Evolutionary conservation across 2,888 invertebrate genomes (phyloP), one percentile per base, ranked within the genome.

Genomic region (Pristionchus maxplancki): DNA sequence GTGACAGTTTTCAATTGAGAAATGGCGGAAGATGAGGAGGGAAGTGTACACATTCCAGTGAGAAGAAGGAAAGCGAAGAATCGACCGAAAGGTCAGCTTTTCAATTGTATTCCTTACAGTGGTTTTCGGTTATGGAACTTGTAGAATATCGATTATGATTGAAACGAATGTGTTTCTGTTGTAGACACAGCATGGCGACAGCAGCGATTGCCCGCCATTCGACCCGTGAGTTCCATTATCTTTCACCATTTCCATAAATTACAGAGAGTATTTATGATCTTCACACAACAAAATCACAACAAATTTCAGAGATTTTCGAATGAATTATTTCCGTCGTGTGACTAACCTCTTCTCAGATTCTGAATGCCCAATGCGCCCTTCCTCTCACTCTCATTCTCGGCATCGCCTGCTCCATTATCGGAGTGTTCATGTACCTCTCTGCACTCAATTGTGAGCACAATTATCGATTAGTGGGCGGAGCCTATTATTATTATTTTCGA

Each of bases 101-200:
- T 11, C 40, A 13, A 34, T 15, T 31, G n/a, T 24, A 71, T 34
- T 71, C 17, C 4, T 71, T 34, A 71, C 17, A 31, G 62, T 28
- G 31, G 34, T 17, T 31, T 13, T 37, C n/a, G 3, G 31, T 67
- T 17, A 34, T 24, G 0, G 24, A 62, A 64, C 11, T 17, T 64
- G 31, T 31, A 28, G 31, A 9, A 64, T 62, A 15, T 1, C n/a
- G 28, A 62, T 31, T 1, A n/a, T 64, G 28, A 28, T 34, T 67
- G 9, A 8, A n/a, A n/a, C 11, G 37, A 74, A 20, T 31, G 37
- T n/a, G 24, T 13, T n/a, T 78, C 50, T 34, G 0, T 87, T 87
- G 1, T 74, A 87, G 87, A 87, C 6, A 50, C 87, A 11, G 74
- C 67, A 0, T 87, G 87, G 87, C 44, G 87, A 13, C 87, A 87